Conservation (phyloP, 2,888 invertebrate species). For the Drosophila affinis region DNA sequence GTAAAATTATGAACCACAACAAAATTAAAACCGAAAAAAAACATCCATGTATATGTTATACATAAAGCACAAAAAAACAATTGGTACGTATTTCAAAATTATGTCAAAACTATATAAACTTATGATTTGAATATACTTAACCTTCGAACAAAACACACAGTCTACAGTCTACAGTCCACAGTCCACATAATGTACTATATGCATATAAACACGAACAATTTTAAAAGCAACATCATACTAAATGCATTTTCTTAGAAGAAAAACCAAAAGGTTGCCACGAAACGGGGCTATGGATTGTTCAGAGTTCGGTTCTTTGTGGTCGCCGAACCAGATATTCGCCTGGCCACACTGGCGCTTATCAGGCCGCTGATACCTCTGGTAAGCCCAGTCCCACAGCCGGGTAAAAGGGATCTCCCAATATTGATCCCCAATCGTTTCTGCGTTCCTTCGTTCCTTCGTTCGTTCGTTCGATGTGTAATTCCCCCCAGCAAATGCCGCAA, state of each 20-base stretch:
- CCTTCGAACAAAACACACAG: slow-evolving; percentile 3
- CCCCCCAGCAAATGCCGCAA: slow-evolving; percentile 52
- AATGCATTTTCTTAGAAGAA: slow-evolving; percentile 73
- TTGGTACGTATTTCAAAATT: slow-evolving; percentile 83
- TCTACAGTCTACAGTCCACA: not conserved
- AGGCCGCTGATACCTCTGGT: slow-evolving; percentile 82
- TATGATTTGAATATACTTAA: slow-evolving; percentile 55
- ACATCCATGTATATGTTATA: slow-evolving; percentile 50
- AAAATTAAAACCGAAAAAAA: slow-evolving; percentile 38
- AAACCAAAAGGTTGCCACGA: slow-evolving; percentile 68
- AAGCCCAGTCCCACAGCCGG: slow-evolving; percentile 66
- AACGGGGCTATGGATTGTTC: slow-evolving; percentile 77
- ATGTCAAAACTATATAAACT: slow-evolving; percentile 50
- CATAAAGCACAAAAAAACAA: slow-evolving; percentile 70
- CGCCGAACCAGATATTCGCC: slow-evolving; percentile 80
- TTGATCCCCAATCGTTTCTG: slow-evolving; percentile 30
- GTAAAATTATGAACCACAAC: slow-evolving; percentile 20
- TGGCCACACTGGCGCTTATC: slow-evolving; percentile 81
- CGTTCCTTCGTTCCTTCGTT: slow-evolving; percentile 23
- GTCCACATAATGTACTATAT: slow-evolving; percentile 15
- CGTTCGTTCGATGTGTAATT: slow-evolving; percentile 61
- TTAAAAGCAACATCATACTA: slow-evolving; percentile 37
- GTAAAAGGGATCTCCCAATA: slow-evolving; percentile 25
- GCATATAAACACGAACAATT: slow-evolving; percentile 25
- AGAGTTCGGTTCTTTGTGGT: slow-evolving; percentile 81